Evolutionary conservation across 2,113 vertebrate species (phyloP), one percentile per base, ranked within the genome.

Genomic region (Eurystomus gularis): DNA sequence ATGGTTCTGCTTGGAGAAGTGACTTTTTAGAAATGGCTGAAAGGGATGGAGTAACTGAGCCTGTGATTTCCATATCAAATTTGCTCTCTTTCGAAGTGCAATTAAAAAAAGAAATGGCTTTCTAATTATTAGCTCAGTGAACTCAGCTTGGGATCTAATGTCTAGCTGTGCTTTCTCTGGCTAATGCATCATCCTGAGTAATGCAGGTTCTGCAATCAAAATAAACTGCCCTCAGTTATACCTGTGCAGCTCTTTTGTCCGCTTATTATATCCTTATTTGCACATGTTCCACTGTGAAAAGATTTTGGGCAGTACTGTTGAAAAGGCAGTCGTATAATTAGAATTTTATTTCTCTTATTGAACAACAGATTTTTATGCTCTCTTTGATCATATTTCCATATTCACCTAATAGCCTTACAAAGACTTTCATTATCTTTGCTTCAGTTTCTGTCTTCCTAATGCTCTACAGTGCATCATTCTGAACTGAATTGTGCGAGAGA

Each of bases 51-150:
- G 11, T 93, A 94, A 95, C 4, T 84, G 82, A 83, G 42, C 54
- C 76, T 90, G 42, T 93, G 80, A 94, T 95, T 93, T 90, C 90
- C 90, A 77, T 94, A 90, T 86, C 58, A 90, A 90, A 72, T 93
- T 92, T 94, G 49, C 58, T 84, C n/a, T 93, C 23, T 81, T 92
- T 88, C 55, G 62, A 82, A 94, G 81, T 84, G 12, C 93, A 42
- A 88, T 73, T 66, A 91, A 91, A 26, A 73, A 78, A 90, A 92
- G 13, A 42, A 81, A 62, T 17, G 35, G 6, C 20, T 94, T 96
- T 94, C 70, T 94, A 85, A 96, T 94, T 91, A 93, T 93, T 96
- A 92, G 61, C 69, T 25, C 44, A 89, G 44, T 11, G 4, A 96
- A 79, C 90, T 86, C 96, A 91, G 94, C 83, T 94, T 96, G 91